phyloP scores from a whole-genome alignment of 2,113 vertebrate genomes.

The Myxocyprinus asiaticus region DNA sequence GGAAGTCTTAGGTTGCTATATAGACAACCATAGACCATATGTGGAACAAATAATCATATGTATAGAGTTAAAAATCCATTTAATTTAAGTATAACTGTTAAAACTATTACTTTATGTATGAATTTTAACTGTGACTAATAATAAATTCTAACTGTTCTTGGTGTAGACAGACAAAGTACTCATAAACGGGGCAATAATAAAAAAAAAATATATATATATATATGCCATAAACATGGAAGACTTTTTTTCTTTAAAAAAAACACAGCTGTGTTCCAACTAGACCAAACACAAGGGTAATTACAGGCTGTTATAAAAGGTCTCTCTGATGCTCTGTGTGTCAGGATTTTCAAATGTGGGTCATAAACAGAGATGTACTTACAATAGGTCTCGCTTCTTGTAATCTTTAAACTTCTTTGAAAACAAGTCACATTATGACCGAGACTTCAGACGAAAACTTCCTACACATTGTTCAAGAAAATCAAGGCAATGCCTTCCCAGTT shows the following conservation, averaged over 20 bases:
- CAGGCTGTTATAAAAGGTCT: constrained; percentile 33
- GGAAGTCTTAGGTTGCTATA: too few relatives aligned
- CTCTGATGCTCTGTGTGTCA: constrained; percentile 38
- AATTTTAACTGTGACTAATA: too few relatives aligned
- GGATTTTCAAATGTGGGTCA: constrained; percentile 48
- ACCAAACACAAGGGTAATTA: constrained; percentile 29
- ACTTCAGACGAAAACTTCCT: not conserved
- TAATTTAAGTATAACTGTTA: too few relatives aligned
- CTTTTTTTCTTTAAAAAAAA: too few relatives aligned
- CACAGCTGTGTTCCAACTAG: constrained; percentile 11
- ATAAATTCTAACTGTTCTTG: too few relatives aligned
- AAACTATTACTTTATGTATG: too few relatives aligned
- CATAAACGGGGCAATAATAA: not conserved
- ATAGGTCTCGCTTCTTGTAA: constrained; percentile 44
- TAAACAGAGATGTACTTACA: constrained; percentile 53
- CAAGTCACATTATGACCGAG: constrained; percentile 50
- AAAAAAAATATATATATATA: not conserved
- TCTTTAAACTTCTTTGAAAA: constrained; percentile 62
- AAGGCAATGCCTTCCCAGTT: not conserved
- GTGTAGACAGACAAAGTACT: too few relatives aligned
- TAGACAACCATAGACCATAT: too few relatives aligned
- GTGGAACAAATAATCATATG: too few relatives aligned
- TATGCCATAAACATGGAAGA: constrained; percentile 26
- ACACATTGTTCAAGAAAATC: not conserved
- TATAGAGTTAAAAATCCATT: too few relatives aligned